Conservation (phyloP, 2,113 vertebrate genomes). For the Ancistrus triradiatus region DNA sequence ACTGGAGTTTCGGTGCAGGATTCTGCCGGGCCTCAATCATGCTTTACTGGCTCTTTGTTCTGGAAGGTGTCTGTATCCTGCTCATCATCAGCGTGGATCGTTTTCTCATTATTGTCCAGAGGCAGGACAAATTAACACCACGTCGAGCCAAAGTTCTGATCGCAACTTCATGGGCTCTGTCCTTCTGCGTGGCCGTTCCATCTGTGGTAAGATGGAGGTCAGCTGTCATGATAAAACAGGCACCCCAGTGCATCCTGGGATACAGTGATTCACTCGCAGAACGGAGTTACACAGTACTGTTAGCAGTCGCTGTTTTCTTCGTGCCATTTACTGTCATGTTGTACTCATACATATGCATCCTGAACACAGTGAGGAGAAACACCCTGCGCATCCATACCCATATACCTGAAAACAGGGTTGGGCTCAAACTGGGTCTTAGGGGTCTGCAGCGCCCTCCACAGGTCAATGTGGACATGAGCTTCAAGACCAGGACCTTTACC, state of each 20-base stretch:
- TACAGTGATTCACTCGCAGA: constrained; percentile 76
- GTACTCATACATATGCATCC: constrained; percentile 77
- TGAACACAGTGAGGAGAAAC: constrained; percentile 77
- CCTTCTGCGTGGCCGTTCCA: constrained; percentile 73
- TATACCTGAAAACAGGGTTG: constrained; percentile 63
- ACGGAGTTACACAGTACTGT: constrained; percentile 69
- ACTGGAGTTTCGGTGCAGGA: constrained; percentile 73
- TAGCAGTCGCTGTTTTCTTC: constrained; percentile 73
- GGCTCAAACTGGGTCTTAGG: constrained; percentile 65
- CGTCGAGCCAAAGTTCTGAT: constrained; percentile 73
- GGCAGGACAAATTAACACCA: constrained; percentile 81
- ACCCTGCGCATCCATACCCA: constrained; percentile 72
- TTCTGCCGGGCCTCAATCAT: constrained; percentile 80
- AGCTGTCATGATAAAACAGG: constrained; percentile 49
- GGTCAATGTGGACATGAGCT: constrained; percentile 76
- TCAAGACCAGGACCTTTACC: constrained; percentile 78
- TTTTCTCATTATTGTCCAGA: constrained; percentile 82
- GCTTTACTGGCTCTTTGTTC: constrained; percentile 83
- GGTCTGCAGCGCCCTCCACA: constrained; percentile 70
- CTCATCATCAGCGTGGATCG: constrained; percentile 83
- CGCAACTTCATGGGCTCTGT: constrained; percentile 74
- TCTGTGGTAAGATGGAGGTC: constrained; percentile 68
- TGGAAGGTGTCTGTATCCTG: constrained; percentile 82
- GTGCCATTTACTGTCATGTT: constrained; percentile 75
- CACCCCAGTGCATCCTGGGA: constrained; percentile 76